Conservation (phyloP, 2,113 vertebrate genomes). For the Tauraco erythrolophus region DNA sequence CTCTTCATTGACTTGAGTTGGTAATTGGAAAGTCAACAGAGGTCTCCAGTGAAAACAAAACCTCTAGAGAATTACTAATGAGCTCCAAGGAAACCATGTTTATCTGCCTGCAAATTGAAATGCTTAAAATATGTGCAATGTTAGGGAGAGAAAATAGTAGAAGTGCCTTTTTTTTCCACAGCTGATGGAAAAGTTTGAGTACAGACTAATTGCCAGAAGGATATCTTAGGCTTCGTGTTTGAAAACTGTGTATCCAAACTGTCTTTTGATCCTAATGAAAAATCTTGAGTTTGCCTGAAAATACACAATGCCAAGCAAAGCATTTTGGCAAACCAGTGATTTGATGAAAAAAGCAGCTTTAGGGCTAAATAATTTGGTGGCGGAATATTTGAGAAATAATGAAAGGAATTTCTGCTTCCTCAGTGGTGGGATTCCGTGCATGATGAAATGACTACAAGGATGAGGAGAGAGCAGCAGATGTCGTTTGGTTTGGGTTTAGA, state of each 20-base stretch:
- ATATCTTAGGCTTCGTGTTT: not conserved
- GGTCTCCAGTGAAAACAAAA: not conserved
- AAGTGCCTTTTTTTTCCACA: not conserved
- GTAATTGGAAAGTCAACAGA: not conserved
- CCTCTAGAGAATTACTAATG: not conserved
- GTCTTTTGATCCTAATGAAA: not conserved
- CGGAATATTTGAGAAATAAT: not conserved
- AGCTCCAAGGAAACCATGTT: not conserved
- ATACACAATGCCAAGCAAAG: not conserved
- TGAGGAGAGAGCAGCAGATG: not conserved
- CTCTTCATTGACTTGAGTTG: not conserved
- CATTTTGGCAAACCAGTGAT: not conserved
- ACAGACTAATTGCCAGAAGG: not conserved
- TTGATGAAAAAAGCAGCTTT: not conserved
- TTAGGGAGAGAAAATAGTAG: not conserved
- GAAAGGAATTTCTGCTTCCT: not conserved
- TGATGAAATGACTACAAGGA: not conserved
- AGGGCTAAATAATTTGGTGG: not conserved
- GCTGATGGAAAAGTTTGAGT: not conserved
- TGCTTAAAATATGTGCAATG: not conserved
- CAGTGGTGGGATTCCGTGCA: not conserved
- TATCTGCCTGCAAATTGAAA: not conserved
- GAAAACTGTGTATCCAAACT: not conserved
- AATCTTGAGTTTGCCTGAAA: not conserved
- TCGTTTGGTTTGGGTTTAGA: not conserved